Base-by-base conservation (phyloP, 2,888 invertebrate species). In the Laothoe populi region DNA sequence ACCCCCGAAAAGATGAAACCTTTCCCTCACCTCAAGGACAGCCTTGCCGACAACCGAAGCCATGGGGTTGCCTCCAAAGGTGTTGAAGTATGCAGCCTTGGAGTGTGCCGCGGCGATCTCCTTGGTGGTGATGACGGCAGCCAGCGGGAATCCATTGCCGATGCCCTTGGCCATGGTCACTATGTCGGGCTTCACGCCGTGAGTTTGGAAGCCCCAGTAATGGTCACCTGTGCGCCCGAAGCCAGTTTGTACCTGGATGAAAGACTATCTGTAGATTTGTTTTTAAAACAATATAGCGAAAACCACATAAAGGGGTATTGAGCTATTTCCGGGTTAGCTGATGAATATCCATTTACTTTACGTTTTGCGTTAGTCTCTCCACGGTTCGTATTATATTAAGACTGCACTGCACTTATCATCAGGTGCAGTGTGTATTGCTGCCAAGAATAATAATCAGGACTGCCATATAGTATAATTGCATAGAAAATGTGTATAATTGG, bases 101-200 rank as follows among this genome's bases (percentile, higher is more conserved):
- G 94, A 94, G 72, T 99, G 93, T 2, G 95, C 94, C n/a, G 94
- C 91, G 0, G 99, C 98, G 63, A 99, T 96, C 84, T 96, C 95
- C 4, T 95, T 95, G 0, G 97, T 99, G 0, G 99, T 99, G 0
- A 98, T 96, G 0, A 99, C 98, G 7, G 99, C 99, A 0, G 96
- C 99, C 84, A 99, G 87, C 0, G 99, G 99, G 87, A 97, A 99
- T 0, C 99, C 99, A 86, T 99, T 99, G 0, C 98, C 97, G 58
- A 97, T 97, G 44, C 98, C 98, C 85, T 99, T 99, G 0, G 98
- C 98, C 96, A 98, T 96, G 0, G 98, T 98, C 0, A 99, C 98
- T 72, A 99, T 98, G 83, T 99, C 99, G 0, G 99, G 99, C 23
- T 94, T 74, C 7, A 98, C 95, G 4, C 92, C 97, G 80, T 99